Percentiles rank a stretch among this genome's conserved stretches.
Conservation (phyloP, 2,888 invertebrate species). For the Parapristionchus giblindavisi region DNA sequence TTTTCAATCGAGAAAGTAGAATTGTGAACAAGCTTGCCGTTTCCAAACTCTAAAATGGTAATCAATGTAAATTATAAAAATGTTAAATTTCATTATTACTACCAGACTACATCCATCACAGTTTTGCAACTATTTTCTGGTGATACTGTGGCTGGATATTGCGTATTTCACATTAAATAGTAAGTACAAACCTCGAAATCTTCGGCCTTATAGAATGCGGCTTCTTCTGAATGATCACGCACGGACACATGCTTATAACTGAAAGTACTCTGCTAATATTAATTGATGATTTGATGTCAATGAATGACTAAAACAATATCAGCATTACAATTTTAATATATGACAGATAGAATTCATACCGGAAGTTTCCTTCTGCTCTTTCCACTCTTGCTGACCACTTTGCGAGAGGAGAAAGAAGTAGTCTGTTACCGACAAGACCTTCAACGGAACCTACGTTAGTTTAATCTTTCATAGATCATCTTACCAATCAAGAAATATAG, state of each 20-base stretch:
- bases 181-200: conserved; percentile 46
- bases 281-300: background rate
- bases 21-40: conserved; percentile 41
- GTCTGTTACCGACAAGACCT: no score
- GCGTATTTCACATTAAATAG: background rate
- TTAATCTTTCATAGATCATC: conserved; percentile 73
- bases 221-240: conserved; percentile 56
- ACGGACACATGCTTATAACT: conserved; percentile 63
- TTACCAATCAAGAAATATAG: conserved; percentile 74
- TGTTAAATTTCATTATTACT: no score
- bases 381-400: conserved; percentile 73
- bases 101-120: no score
- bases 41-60: conserved; percentile 41
- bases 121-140: no score
- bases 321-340: background rate
- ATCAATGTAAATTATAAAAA: no score
- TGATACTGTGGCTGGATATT: no score
- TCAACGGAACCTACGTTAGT: no score
- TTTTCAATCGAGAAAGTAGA: conserved; percentile 71
- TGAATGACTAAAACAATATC: no score
- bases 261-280: background rate
- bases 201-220: conserved; percentile 49
- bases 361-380: conserved; percentile 75
- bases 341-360: conserved; percentile 56
- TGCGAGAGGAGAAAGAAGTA: conserved; percentile 74